Evolutionary conservation across 2,888 invertebrate species (phyloP).

Genomic region (Leptura quadrifasciata): DNA sequence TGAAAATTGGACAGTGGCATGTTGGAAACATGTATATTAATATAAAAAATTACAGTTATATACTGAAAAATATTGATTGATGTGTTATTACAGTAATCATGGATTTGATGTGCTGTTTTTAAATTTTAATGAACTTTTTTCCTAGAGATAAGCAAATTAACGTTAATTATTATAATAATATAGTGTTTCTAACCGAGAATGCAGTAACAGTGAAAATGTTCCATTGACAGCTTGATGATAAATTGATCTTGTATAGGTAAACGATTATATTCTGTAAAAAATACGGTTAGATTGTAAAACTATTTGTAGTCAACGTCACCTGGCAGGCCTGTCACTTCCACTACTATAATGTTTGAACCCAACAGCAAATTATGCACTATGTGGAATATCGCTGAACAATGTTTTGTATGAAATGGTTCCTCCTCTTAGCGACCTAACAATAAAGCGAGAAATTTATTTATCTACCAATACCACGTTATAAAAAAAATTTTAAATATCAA

Average conservation of each 20-base stretch:
- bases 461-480: no score
- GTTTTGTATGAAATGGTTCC: no score
- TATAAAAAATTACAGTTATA: neutral
- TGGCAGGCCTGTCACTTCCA: neutral
- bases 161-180: neutral
- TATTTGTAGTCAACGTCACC: neutral
- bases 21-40: neutral
- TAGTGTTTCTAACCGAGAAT: neutral
- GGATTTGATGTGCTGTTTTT: neutral
- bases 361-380: no score
- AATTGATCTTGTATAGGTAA: neutral
- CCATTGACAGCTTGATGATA: neutral
- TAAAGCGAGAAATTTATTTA: no score
- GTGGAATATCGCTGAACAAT: no score
- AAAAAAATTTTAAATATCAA: no score
- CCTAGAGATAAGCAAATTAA: neutral
- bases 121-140: neutral
- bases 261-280: neutral
- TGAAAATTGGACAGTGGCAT: no score
- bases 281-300: neutral
- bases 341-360: no score
- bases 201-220: constrained; percentile 4
- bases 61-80: neutral
- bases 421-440: no score
- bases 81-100: neutral